These are phyloP conservation scores for Atrina japonica DNA, from an alignment of 2,888 invertebrate genomes.

Conservation along the genomic window DNA sequence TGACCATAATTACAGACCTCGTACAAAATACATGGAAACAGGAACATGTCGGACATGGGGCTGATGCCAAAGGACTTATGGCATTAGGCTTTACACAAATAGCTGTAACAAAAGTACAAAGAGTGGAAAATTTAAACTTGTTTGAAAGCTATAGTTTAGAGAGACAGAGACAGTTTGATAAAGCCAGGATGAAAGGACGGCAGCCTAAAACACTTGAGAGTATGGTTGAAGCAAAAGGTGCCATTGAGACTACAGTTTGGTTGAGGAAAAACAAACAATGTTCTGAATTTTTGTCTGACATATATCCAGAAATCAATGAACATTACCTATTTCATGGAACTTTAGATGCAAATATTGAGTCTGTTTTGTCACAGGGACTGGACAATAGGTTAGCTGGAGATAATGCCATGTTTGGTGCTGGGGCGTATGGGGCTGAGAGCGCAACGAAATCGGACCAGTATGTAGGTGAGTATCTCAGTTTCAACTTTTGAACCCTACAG, in stretches of 20 bases:
- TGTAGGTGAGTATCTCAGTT: slow-evolving; percentile 47
- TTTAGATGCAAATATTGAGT: slow-evolving; percentile 36
- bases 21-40: slow-evolving; percentile 57
- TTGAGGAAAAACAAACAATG: neutral
- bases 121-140: slow-evolving; percentile 63
- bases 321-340: slow-evolving; percentile 62
- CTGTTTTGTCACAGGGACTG: slow-evolving; percentile 53
- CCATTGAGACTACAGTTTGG: slow-evolving; percentile 17
- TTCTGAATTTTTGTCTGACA: slow-evolving; percentile 14
- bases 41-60: slow-evolving; percentile 55
- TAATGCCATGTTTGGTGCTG: slow-evolving; percentile 59
- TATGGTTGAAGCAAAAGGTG: slow-evolving; percentile 35
- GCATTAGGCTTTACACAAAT: slow-evolving; percentile 39
- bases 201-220: slow-evolving; percentile 34
- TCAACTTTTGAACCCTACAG: too few relatives aligned
- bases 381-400: slow-evolving; percentile 51
- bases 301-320: slow-evolving; percentile 57
- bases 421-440: slow-evolving; percentile 59
- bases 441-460: slow-evolving; percentile 63
- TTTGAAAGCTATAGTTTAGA: slow-evolving; percentile 59
- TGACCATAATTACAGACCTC: slow-evolving; percentile 48
- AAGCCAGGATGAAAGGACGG: slow-evolving; percentile 31
- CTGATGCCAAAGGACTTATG: slow-evolving; percentile 58
- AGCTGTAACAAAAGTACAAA: slow-evolving; percentile 59
- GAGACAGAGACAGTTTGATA: slow-evolving; percentile 54